Conservation (phyloP, 1,140 invertebrate species). For the Ceratosolen fusciceps region DNA sequence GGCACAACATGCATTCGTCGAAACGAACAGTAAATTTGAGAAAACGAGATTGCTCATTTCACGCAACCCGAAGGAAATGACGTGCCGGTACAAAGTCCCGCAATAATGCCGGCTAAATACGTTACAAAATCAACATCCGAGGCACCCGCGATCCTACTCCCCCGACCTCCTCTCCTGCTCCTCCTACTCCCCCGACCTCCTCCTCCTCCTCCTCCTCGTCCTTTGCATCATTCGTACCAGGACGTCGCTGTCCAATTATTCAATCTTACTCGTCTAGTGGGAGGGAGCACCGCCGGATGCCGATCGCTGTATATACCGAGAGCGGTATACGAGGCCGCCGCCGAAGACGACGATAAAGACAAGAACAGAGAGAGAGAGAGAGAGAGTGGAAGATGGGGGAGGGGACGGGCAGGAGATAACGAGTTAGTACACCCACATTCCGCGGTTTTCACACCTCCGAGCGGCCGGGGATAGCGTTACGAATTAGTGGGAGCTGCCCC, state of each 20-base stretch:
- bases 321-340: no score
- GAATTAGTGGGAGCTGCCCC: no score
- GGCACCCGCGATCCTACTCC: background rate
- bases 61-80: background rate
- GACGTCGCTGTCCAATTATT: background rate
- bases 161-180: no score
- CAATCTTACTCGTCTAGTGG: background rate
- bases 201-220: no score
- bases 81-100: background rate
- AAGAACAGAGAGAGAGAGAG: no score
- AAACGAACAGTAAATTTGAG: background rate
- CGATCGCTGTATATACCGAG: no score
- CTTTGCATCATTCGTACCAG: no score
- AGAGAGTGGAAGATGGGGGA: no score
- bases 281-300: background rate
- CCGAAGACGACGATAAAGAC: no score
- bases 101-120: background rate
- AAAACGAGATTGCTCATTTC: background rate
- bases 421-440: background rate
- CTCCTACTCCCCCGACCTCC: no score
- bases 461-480: background rate
- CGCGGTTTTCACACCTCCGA: constrained; percentile 25
- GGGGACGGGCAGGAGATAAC: no score
- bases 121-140: background rate
- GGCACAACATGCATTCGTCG: background rate